These are phyloP conservation scores for Liparis tanakae DNA, from an alignment of 2,797 vertebrate genomes.

Conservation along the genomic window DNA sequence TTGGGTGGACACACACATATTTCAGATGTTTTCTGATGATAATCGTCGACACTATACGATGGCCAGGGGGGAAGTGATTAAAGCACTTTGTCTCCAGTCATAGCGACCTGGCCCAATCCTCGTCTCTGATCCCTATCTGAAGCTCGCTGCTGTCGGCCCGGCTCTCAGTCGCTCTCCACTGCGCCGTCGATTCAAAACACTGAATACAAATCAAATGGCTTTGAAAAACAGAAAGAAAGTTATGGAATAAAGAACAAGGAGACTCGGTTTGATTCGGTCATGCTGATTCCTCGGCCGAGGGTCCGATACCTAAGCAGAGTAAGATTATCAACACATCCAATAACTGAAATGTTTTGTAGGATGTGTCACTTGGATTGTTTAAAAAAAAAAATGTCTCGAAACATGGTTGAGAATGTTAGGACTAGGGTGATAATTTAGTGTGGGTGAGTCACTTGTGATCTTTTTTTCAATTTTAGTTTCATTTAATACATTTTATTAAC, in stretches of 20 bases:
- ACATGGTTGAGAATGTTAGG: neutral
- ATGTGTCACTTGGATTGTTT: neutral
- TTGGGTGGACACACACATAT: constrained; percentile 84
- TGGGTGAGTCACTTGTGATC: neutral
- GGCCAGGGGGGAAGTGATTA: constrained; percentile 75
- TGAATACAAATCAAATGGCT: constrained; percentile 24
- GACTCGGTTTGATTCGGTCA: neutral
- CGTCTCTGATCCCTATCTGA: constrained; percentile 58
- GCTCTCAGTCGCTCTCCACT: constrained; percentile 6
- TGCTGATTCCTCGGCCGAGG: neutral
- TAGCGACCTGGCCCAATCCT: constrained; percentile 59
- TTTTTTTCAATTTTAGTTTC: too few species aligned
- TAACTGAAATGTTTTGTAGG: neutral
- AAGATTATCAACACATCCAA: neutral
- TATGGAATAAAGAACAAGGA: neutral
- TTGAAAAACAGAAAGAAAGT: constrained; percentile 9
- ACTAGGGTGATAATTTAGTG: neutral
- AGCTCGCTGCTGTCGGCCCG: constrained; percentile 37
- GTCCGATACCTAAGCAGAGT: too few species aligned
- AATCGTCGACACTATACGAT: constrained; percentile 81
- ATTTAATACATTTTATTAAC: too few species aligned
- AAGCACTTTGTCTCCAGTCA: constrained; percentile 76
- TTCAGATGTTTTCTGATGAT: constrained; percentile 85
- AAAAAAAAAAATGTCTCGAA: neutral
- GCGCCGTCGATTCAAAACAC: constrained; percentile 42